These are phyloP conservation scores for Laspeyria flexula DNA, from an alignment of 2,888 invertebrate species.

Conservation along the genomic window DNA sequence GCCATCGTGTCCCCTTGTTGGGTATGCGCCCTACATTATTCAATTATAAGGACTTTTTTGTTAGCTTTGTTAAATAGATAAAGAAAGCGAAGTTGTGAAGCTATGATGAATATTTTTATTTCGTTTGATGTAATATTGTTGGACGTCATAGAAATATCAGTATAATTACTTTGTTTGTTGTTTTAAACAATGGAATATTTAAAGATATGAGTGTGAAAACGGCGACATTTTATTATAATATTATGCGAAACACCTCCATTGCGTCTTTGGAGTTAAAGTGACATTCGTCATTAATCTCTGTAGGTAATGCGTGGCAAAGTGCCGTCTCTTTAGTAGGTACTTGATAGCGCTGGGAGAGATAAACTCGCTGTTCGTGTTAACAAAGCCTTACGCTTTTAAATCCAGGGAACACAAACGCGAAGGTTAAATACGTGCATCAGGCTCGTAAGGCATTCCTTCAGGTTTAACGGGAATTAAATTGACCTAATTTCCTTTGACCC, in stretches of 20 bases:
- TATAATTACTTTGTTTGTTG: too few relatives aligned
- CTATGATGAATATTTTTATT: too few relatives aligned
- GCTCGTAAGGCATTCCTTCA: constrained; percentile 46
- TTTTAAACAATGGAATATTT: too few relatives aligned
- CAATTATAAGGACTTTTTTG: not conserved
- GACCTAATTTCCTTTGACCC: constrained; percentile 50
- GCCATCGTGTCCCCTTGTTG: not conserved
- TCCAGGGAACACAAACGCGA: constrained; percentile 26
- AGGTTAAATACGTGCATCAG: constrained; percentile 44
- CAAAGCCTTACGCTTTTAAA: constrained; percentile 24
- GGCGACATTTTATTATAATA: too few relatives aligned
- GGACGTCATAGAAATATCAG: too few relatives aligned
- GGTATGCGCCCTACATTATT: not conserved
- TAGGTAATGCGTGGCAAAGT: not conserved
- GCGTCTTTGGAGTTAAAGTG: not conserved
- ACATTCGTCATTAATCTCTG: not conserved
- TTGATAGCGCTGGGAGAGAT: not conserved
- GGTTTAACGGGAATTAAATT: constrained; percentile 47
- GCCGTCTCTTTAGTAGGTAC: not conserved
- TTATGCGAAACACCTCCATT: not conserved
- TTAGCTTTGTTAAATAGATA: not conserved
- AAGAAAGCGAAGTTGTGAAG: not conserved
- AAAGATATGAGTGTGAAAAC: too few relatives aligned
- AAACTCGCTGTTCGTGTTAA: constrained; percentile 2
- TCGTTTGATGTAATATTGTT: too few relatives aligned